phyloP scores from a whole-genome alignment of 2,888 invertebrate genomes.

The Eledone cirrhosa region DNA sequence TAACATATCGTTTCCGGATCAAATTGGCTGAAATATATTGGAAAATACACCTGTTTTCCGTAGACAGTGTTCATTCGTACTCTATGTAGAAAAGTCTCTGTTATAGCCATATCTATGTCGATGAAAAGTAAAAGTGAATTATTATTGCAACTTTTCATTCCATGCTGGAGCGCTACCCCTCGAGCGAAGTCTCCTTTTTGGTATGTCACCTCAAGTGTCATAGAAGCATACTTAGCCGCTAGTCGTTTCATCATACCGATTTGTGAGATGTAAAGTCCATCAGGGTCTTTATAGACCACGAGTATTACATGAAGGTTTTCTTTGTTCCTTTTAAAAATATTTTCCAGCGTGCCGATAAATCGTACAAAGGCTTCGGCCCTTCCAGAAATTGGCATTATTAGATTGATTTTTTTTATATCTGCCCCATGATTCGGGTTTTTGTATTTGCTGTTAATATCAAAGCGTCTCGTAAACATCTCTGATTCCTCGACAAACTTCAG shows the following conservation, averaged over 20 bases:
- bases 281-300: slow-evolving; percentile 73
- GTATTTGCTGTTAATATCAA: not conserved
- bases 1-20: slow-evolving; percentile 74
- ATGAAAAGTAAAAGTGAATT: slow-evolving; percentile 85
- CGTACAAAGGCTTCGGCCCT: slow-evolving; percentile 80
- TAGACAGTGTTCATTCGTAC: slow-evolving; percentile 66
- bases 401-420: slow-evolving; percentile 62
- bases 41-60: slow-evolving; percentile 78
- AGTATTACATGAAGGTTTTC: slow-evolving; percentile 77
- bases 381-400: slow-evolving; percentile 86
- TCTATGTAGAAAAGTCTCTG: slow-evolving; percentile 76
- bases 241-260: slow-evolving; percentile 24
- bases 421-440: too few relatives aligned
- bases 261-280: slow-evolving; percentile 18
- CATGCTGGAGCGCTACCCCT: slow-evolving; percentile 43
- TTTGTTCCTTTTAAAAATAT: slow-evolving; percentile 72
- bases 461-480: not conserved
- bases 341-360: slow-evolving; percentile 84
- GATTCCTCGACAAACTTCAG: not conserved
- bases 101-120: slow-evolving; percentile 93
- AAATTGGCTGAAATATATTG: slow-evolving; percentile 93
- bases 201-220: slow-evolving; percentile 34
- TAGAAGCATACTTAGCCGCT: slow-evolving; percentile 33
- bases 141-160: slow-evolving; percentile 62
- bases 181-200: slow-evolving; percentile 42